A percentile compares a stretch with the other conserved stretches of the same genome.
phyloP scores from a whole-genome alignment of 2,113 vertebrate species.

The Amblyornis subalaris region DNA sequence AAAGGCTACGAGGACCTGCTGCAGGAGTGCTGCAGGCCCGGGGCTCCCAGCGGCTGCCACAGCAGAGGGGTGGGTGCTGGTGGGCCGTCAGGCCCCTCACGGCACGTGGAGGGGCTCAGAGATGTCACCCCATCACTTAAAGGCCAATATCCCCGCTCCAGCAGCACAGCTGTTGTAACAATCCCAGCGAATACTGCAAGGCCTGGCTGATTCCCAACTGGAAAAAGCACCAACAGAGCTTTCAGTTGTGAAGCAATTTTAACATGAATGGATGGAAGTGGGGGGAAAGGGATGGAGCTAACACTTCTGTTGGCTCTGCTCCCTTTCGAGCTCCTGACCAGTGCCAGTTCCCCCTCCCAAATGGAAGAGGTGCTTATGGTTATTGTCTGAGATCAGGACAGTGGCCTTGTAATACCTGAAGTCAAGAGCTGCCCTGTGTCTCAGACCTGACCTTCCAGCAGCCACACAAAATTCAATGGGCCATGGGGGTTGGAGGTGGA shows the following conservation, averaged over 20 bases:
- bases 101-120: fast-evolving
- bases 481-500: neutral
- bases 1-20: constrained; percentile 47
- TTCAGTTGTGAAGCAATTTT: fast-evolving
- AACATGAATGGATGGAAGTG: fast-evolving
- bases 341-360: too few relatives aligned
- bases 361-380: fast-evolving
- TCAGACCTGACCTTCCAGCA: neutral
- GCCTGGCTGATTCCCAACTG: fast-evolving
- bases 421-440: neutral
- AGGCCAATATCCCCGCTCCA: neutral
- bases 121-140: neutral
- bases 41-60: constrained; percentile 20
- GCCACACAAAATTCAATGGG: fast-evolving
- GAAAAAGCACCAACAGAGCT: neutral
- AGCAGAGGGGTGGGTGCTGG: constrained; percentile 28
- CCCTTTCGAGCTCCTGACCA: fast-evolving
- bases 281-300: neutral
- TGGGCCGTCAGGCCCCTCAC: neutral
- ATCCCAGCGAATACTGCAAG: too few relatives aligned
- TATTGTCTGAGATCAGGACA: neutral
- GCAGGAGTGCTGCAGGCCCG: constrained; percentile 43
- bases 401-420: fast-evolving
- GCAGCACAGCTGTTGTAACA: neutral
- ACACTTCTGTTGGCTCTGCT: neutral